Evolutionary conservation across 1,140 invertebrate genomes (phyloP).

Genomic region (Diabrotica undecimpunctata): DNA sequence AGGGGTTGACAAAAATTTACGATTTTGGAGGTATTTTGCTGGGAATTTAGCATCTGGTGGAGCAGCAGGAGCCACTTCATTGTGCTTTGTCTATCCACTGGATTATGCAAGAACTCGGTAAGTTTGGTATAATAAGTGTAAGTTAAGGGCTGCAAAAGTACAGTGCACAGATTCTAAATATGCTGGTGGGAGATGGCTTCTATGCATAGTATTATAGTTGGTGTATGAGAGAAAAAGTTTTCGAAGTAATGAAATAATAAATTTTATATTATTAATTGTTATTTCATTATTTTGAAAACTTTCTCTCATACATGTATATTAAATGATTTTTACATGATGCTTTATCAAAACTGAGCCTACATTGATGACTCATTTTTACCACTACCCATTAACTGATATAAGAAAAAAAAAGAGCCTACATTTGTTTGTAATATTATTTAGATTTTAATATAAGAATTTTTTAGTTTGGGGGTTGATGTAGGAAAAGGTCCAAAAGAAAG

Average conservation of each 20-base stretch:
- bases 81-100: slow-evolving; percentile 92
- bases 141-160: too few species aligned
- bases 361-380: slow-evolving; percentile 26
- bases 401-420: background rate
- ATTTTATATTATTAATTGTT: too few species aligned
- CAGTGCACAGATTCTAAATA: too few species aligned
- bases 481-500: slow-evolving; percentile 71
- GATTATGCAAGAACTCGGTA: slow-evolving; percentile 92
- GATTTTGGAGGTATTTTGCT: slow-evolving; percentile 80
- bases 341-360: slow-evolving; percentile 22
- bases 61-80: slow-evolving; percentile 88
- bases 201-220: too few species aligned
- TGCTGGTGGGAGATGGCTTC: too few species aligned
- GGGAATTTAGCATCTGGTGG: slow-evolving; percentile 90
- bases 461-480: slow-evolving; percentile 75
- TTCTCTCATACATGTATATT: too few species aligned
- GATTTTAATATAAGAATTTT: background rate
- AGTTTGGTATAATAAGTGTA: slow-evolving; percentile 10
- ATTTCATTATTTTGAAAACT: too few species aligned
- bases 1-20: slow-evolving; percentile 81
- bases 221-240: too few species aligned
- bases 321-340: slow-evolving; percentile 20
- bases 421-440: too few species aligned
- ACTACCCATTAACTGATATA: slow-evolving; percentile 28
- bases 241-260: too few species aligned